Percentiles rank a stretch among this genome's conserved stretches.
Evolutionary conservation across 1,140 invertebrate genomes (phyloP).

Genomic region (Drosophila repletoides): DNA sequence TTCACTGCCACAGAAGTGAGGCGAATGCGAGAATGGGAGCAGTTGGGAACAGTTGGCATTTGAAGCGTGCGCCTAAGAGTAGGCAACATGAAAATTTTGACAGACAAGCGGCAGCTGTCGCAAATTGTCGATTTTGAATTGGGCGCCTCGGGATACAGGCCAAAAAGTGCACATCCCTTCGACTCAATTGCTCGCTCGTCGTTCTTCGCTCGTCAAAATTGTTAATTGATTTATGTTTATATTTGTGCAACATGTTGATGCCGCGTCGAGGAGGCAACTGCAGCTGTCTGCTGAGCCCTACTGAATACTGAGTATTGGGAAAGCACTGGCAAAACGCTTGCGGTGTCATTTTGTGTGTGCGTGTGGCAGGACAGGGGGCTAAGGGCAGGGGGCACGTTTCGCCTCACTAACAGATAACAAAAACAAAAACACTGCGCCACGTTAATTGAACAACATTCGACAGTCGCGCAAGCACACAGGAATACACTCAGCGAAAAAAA

Average conservation of each 20-base stretch:
- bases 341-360: slow-evolving; percentile 49
- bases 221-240: slow-evolving; percentile 81
- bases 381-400: not conserved
- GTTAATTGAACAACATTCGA: slow-evolving; percentile 79
- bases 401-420: slow-evolving; percentile 52
- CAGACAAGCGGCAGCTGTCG: slow-evolving; percentile 25
- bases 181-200: not conserved
- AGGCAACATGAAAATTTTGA: slow-evolving; percentile 44
- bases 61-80: slow-evolving; percentile 52
- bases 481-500: not conserved
- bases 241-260: slow-evolving; percentile 80
- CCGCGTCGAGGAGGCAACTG: slow-evolving; percentile 20
- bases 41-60: too few species aligned
- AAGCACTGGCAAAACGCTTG: slow-evolving; percentile 56
- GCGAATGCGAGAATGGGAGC: too few species aligned
- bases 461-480: slow-evolving; percentile 22
- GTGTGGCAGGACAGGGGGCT: not conserved
- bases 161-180: slow-evolving; percentile 22
- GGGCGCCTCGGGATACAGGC: slow-evolving; percentile 40
- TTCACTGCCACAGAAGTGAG: too few species aligned
- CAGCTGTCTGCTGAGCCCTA: too few species aligned
- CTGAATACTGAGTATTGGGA: slow-evolving; percentile 10
- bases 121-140: slow-evolving; percentile 64
- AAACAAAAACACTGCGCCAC: slow-evolving; percentile 67
- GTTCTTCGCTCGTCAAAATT: slow-evolving; percentile 54